phyloP scores from a whole-genome alignment of 2,797 vertebrate genomes.

The Rousettus madagascariensis region DNA sequence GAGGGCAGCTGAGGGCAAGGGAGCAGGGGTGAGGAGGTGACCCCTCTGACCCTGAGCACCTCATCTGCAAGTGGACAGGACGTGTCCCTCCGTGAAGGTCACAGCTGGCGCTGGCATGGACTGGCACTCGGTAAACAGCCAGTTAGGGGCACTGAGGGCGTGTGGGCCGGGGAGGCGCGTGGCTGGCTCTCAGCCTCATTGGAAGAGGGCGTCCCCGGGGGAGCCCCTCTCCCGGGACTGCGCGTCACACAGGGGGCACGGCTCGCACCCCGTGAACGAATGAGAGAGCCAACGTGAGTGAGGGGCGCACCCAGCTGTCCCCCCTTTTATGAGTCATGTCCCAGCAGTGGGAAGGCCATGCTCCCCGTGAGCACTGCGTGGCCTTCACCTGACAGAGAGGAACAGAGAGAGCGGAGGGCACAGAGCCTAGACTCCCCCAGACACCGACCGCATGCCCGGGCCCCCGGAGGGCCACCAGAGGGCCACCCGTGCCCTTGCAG shows the following conservation, averaged over 20 bases:
- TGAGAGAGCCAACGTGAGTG: not conserved
- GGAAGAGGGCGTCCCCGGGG: not conserved
- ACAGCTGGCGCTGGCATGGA: not conserved
- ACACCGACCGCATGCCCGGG: not conserved
- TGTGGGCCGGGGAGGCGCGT: not conserved
- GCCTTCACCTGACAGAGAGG: not conserved
- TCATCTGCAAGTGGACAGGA: not conserved
- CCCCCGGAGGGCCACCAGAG: not conserved
- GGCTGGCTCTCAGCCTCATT: not conserved
- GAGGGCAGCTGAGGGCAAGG: not conserved
- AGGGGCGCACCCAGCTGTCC: no score
- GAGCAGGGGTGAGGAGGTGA: not conserved
- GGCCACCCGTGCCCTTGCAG: fast-evolving
- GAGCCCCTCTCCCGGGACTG: not conserved
- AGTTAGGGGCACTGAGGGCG: not conserved
- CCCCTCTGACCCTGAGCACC: not conserved
- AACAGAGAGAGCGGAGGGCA: fast-evolving
- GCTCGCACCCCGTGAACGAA: fast-evolving
- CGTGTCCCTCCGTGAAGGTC: not conserved
- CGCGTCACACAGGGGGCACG: fast-evolving
- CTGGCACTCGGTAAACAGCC: not conserved
- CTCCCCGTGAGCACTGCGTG: fast-evolving
- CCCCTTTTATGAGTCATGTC: fast-evolving
- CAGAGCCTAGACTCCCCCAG: not conserved
- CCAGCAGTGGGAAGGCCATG: no score